Base-by-base conservation (phyloP, 2,113 vertebrate genomes). In the Peromyscus polionotus region DNA sequence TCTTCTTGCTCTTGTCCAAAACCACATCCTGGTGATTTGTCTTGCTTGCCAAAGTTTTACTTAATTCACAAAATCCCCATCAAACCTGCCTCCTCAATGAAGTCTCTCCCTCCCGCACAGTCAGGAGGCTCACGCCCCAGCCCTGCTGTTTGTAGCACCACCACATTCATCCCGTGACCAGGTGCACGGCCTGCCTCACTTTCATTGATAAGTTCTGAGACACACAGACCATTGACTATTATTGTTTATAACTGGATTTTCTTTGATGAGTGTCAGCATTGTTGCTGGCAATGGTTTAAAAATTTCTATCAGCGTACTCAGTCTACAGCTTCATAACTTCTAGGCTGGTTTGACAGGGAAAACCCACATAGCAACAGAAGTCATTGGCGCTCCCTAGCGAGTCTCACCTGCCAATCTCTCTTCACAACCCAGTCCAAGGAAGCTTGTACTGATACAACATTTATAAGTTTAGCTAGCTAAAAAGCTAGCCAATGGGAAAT, bases 321-420 rank as follows among this genome's bases (percentile, higher is more conserved):
- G 33, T 75, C 96, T 42, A 89, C 26, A 91, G 86, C 54, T 77
- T 70, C 54, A 31, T 22, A 86, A 75, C 68, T 79, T 96, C 65
- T 11, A 63, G 5, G 79, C 68, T 20, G 7, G n/a, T 76, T 89
- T 91, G 39, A 86, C 45, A 83, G 14, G 13, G n/a, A 89, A 85
- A 90, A 68, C 2, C 22, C 61, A 1, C 28, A 75, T 65, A 77
- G 1, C 68, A 95, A 0, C 67, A 67, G 48, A 81, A 61, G 36
- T 13, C 70, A 61, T 8, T 33, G 39, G 17, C 1, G 20, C 1
- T 68, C 28, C 6, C 7, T 2, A 36, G 6, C 20, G 42, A 73
- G 73, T 16, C 61, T 59, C 33, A 67, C 67, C 65, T 72, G 10
- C 16, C 81, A 45, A 83, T 73, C 68, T 85, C 45, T 57, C 45